Evolutionary conservation across 92 coral and sea anemone species (phyloP), one percentile per base, ranked within the genome.

Genomic region (Zoanthus solanderi): DNA sequence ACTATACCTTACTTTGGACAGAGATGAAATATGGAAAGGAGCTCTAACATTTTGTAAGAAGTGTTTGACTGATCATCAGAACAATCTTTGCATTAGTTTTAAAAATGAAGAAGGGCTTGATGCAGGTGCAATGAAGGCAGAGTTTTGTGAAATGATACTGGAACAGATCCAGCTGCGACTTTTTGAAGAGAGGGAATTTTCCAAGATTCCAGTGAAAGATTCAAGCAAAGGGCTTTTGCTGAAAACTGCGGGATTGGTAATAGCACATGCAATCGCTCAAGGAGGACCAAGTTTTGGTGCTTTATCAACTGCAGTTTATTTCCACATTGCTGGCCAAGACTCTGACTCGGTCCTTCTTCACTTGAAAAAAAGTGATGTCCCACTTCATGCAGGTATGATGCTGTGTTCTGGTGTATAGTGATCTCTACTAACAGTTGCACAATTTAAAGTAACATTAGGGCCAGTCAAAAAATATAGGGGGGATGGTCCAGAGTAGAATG

Each of bases 71-170:
- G 63, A 88, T 80, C 75, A 79, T 7, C 75, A 89, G 77, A 78
- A 76, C 28, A 81, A 75, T 74, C 88, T 90, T 78, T 75, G 83
- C 50, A 88, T 92, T 57, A 82, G 58, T 72, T 92, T 90, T 60
- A 88, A 90, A 45, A 85, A 80, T 58, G 92, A 92, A 87, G 92
- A 92, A 46, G 95, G 95, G 18, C 84, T 92, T 46, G 95, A 90
- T 84, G 93, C 83, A 10, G 92, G 93, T 71, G 95, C 88, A 0
- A 75, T 92, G 71, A 90, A 84, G 71, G 74, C 83, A 15, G 95
- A 87, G 60, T 90, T 84, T 73, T 92, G 89, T 65, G 69, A 89
- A 75, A 78, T 92, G 89, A 56, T 89, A n/a, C 48, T 90, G 16
- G 56, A 92, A 76, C 78, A 90, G 84, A 77, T 90, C n/a, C 90